Base-by-base conservation (phyloP, 53 echinoderm and acorn worm genomes). In the Glandiceps talaboti region DNA sequence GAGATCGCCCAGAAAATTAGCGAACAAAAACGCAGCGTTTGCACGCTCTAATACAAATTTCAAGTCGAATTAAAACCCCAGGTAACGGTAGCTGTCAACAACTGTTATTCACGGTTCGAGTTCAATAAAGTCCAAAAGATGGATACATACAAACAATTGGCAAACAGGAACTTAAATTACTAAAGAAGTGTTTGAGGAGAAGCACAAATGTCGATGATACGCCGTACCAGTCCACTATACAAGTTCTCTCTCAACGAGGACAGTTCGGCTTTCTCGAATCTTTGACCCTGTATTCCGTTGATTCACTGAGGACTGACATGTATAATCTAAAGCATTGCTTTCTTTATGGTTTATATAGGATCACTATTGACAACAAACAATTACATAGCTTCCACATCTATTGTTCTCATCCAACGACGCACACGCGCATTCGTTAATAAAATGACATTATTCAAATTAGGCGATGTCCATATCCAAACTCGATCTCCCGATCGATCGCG, bases 1-100 rank as follows among this genome's bases (percentile, higher is more conserved):
- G 33, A 32, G 79, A 79, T 32, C 32, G 32, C 14, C 29, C 12
- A 27, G 79, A 79, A 32, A 79, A 45, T 45, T 45, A 45, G 64
- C 64, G 64, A 45, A 45, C 64, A 45, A 45, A 45, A 45, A 45
- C 64, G 64, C 64, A 45, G 64, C 64, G 64, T 45, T 45, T 45
- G 64, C 64, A 45, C 6, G 64, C 64, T 45, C 64, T 45, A 20
- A 45, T 45, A 45, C 64, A 45, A 45, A 45, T 45, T 45, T 45
- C 64, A 45, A 45, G 64, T 45, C 64, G 64, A 45, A 45, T 45
- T 45, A 45, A 45, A 45, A 45, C 64, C 64, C 64, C 64, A 20
- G 64, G 64, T 45, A 45, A 20, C 20, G 64, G 64, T 6, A 45
- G 64, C 64, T 45, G 64, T 45, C 64, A 45, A 20, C 64, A 45